phyloP scores from a whole-genome alignment of 1,140 invertebrate species.

The Hylaeus volcanicus region DNA sequence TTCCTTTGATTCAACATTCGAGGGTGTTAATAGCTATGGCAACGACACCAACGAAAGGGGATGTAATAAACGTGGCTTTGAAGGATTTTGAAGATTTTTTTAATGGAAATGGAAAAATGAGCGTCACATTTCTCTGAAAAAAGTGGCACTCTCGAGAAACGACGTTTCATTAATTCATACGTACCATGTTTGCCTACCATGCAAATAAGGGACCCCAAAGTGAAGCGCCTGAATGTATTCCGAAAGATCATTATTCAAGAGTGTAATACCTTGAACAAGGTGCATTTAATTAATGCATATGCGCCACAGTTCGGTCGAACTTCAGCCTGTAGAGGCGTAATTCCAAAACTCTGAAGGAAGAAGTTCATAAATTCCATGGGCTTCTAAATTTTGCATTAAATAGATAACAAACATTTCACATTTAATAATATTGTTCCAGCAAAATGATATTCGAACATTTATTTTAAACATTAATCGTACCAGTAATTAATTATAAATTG shows the following conservation, averaged over 20 bases:
- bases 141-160: neutral
- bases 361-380: neutral
- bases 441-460: too few species aligned
- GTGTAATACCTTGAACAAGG: slow-evolving; percentile 20
- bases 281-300: slow-evolving; percentile 22
- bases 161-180: slow-evolving; percentile 7
- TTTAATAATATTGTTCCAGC: too few species aligned
- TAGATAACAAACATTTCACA: too few species aligned
- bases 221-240: neutral
- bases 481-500: too few species aligned
- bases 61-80: too few species aligned
- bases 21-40: neutral
- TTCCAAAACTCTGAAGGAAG: neutral
- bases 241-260: slow-evolving; percentile 30
- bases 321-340: neutral
- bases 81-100: neutral
- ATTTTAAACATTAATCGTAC: too few species aligned
- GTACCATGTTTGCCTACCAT: neutral
- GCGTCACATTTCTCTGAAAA: neutral
- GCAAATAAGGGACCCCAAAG: neutral
- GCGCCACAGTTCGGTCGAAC: neutral
- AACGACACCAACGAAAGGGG: too few species aligned
- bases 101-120: neutral
- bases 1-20: neutral
- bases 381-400: neutral